Conservation (phyloP, 1,140 invertebrate species). For the Platyscapa corneri region DNA sequence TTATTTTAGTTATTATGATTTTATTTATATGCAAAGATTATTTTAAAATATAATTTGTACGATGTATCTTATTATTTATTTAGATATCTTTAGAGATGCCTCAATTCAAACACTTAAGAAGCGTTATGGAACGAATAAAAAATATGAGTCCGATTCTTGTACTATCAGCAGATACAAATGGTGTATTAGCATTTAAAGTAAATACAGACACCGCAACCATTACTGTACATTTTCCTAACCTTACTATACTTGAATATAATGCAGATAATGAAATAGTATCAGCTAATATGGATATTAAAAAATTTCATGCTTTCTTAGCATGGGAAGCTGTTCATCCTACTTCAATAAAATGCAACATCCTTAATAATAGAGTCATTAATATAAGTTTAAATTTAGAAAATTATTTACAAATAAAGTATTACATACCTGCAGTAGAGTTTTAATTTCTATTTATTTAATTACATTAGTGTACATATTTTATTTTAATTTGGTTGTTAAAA, state of each 20-base stretch:
- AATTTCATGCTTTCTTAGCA: conserved; percentile 76
- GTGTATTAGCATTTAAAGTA: conserved; percentile 82
- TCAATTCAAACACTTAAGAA: conserved; percentile 82
- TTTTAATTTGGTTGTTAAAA: neutral
- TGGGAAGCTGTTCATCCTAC: conserved; percentile 77
- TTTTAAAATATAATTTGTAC: neutral
- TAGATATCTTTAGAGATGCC: conserved; percentile 87
- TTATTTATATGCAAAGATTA: neutral
- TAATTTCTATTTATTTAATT: conserved; percentile 8
- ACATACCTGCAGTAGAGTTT: conserved; percentile 73
- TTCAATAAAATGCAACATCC: conserved; percentile 77
- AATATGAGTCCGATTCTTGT: conserved; percentile 81
- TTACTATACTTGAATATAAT: conserved; percentile 71
- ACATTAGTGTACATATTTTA: neutral
- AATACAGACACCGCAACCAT: conserved; percentile 85
- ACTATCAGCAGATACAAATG: conserved; percentile 81
- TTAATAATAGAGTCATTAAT: conserved; percentile 75
- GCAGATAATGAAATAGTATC: conserved; percentile 61
- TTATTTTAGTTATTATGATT: neutral
- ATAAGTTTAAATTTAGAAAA: conserved; percentile 77
- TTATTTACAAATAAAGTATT: conserved; percentile 77
- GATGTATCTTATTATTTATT: conserved; percentile 60
- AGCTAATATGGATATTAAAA: conserved; percentile 76
- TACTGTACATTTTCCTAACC: conserved; percentile 83
- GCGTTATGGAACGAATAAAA: conserved; percentile 87